A percentile compares a stretch with the other conserved stretches of the same genome.
Conservation (phyloP, 2,113 vertebrate species). For the Chaetura pelagica region DNA sequence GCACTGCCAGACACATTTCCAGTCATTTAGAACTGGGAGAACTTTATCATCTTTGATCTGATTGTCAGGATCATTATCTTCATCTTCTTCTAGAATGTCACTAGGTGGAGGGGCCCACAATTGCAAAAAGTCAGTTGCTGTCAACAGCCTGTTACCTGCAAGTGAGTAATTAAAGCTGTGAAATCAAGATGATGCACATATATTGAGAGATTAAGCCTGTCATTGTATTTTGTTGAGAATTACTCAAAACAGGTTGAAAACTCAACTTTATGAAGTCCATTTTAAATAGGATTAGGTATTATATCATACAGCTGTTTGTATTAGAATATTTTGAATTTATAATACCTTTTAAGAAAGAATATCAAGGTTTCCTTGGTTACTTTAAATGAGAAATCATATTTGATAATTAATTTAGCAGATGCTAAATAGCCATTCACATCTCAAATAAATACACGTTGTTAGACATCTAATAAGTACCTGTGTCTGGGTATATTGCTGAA, state of each 20-base stretch:
- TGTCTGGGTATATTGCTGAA: not conserved
- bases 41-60: constrained; percentile 83
- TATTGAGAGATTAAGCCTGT: not conserved
- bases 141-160: constrained; percentile 93
- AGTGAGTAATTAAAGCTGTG: constrained; percentile 4
- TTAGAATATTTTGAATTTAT: not conserved
- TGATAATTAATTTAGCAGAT: not conserved
- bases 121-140: constrained; percentile 92
- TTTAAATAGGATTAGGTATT: not conserved
- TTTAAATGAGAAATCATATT: not conserved
- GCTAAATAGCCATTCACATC: not conserved
- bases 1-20: constrained; percentile 98
- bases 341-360: not conserved
- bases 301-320: not conserved
- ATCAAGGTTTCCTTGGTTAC: not conserved
- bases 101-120: constrained; percentile 92
- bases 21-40: constrained; percentile 90
- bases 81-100: constrained; percentile 86
- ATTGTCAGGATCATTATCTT: constrained; percentile 80
- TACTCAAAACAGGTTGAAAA: not conserved
- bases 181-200: not conserved
- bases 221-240: not conserved
- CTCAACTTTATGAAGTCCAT: not conserved
- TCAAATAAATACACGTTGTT: not conserved
- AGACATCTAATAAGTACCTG: not conserved